Conservation (phyloP, 2,888 invertebrate genomes). For the Parelbella ahira region DNA sequence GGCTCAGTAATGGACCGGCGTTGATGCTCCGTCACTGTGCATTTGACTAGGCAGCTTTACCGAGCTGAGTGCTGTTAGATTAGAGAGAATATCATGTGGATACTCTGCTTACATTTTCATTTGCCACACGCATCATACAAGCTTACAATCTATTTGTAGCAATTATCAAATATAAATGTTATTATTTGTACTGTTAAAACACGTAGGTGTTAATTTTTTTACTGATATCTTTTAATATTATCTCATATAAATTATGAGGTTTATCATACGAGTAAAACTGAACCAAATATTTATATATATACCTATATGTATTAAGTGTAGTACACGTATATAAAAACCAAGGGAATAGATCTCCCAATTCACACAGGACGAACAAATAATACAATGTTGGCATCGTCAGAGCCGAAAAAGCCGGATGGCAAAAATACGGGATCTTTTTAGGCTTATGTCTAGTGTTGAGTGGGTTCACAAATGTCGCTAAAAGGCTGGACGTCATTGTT, state of each 20-base stretch:
- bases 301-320: too few species aligned
- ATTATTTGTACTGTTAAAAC: too few species aligned
- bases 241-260: too few species aligned
- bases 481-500: conserved; percentile 81
- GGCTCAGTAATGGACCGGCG: conserved; percentile 72
- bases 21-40: conserved; percentile 74
- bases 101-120: conserved; percentile 6
- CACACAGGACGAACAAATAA: too few species aligned
- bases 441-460: conserved; percentile 77
- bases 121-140: neutral
- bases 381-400: too few species aligned
- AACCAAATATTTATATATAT: too few species aligned
- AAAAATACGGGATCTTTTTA: conserved; percentile 72
- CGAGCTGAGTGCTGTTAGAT: conserved; percentile 22
- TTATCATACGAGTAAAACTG: too few species aligned
- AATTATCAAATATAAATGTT: too few species aligned
- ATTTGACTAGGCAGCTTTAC: conserved; percentile 74
- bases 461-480: conserved; percentile 81
- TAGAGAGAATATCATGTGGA: conserved; percentile 19
- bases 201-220: too few species aligned
- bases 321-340: too few species aligned
- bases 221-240: too few species aligned
- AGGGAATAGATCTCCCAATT: neutral
- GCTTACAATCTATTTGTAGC: neutral
- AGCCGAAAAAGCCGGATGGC: conserved; percentile 69